Percentiles rank a stretch among this genome's conserved stretches.
These are phyloP conservation scores for Peromyscus aztecus DNA, from an alignment of 2,797 vertebrate species.

Conservation along the genomic window DNA sequence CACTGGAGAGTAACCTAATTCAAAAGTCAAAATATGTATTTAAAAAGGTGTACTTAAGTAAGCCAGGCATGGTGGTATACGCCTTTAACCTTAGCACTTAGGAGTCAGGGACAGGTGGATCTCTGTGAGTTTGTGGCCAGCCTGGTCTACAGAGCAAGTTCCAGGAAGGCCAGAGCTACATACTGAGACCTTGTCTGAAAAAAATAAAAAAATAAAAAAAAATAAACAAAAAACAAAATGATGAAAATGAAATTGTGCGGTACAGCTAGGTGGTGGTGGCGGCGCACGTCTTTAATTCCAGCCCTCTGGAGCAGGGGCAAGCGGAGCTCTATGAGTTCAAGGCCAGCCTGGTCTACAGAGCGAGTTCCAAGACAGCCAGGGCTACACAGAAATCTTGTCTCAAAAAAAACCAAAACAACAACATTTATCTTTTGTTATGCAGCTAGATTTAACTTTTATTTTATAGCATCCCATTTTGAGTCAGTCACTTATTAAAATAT, in stretches of 20 bases:
- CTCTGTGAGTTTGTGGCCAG: not conserved
- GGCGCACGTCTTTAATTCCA: not conserved
- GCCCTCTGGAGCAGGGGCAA: too few relatives aligned
- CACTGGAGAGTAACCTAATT: not conserved
- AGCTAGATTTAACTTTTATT: not conserved
- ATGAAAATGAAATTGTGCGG: too few relatives aligned
- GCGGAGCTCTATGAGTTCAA: not conserved
- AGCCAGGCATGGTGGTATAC: not conserved
- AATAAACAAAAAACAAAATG: too few relatives aligned
- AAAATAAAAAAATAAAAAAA: too few relatives aligned
- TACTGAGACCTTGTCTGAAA: too few relatives aligned
- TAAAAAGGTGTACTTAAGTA: not conserved
- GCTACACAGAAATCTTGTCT: not conserved
- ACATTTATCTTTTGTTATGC: not conserved
- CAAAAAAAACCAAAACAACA: not conserved
- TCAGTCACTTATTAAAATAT: not conserved
- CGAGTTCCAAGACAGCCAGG: not conserved
- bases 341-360: not conserved
- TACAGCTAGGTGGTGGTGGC: not conserved
- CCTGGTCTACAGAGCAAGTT: too few relatives aligned
- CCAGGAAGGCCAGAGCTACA: not conserved
- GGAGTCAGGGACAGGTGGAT: not conserved
- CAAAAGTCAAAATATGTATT: not conserved
- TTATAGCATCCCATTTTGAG: not conserved
- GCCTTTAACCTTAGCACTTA: not conserved